Conservation (phyloP, 2,797 vertebrate genomes). For the Sciaenops ocellatus region DNA sequence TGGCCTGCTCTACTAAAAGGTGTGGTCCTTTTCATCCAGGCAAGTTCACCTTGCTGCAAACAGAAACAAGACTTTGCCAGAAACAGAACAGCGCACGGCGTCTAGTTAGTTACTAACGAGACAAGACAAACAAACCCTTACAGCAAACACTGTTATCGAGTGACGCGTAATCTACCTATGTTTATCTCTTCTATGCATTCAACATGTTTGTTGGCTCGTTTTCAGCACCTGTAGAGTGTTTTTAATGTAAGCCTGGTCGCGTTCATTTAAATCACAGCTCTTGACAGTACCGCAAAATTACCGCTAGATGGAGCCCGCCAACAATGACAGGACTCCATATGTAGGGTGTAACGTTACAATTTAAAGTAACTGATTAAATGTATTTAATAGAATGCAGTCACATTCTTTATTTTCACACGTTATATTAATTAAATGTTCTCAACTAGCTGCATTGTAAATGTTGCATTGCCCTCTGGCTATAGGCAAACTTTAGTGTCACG, state of each 20-base stretch:
- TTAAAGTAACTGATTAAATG: background rate
- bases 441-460: background rate
- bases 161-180: accelerated
- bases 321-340: background rate
- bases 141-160: background rate
- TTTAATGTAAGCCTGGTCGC: background rate
- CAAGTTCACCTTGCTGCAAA: constrained; percentile 36
- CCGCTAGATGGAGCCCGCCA: constrained; percentile 53
- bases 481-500: background rate
- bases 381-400: no score
- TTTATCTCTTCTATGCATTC: background rate
- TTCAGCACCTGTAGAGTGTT: background rate
- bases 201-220: background rate
- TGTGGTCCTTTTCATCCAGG: constrained; percentile 53
- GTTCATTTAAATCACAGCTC: constrained; percentile 28
- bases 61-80: constrained; percentile 22
- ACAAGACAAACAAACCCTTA: background rate
- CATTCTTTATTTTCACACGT: accelerated
- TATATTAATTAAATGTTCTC: background rate
- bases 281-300: background rate
- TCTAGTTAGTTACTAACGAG: background rate
- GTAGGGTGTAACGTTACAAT: background rate
- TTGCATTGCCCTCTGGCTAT: background rate
- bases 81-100: constrained; percentile 12
- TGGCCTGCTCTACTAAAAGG: constrained; percentile 47